These are phyloP conservation scores for Amiota minor DNA, from an alignment of 2,888 invertebrate species.

Conservation along the genomic window DNA sequence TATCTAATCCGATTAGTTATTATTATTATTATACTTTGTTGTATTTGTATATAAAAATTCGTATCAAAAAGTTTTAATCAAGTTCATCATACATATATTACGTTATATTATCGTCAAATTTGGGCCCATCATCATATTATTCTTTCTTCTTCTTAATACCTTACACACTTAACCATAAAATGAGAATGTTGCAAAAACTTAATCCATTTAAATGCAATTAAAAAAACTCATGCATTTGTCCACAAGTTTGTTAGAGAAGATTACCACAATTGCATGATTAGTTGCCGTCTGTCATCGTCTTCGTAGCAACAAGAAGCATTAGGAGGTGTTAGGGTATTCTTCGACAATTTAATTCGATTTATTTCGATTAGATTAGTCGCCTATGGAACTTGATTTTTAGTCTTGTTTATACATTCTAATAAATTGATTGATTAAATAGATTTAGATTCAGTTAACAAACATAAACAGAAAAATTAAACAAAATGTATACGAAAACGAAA, in stretches of 20 bases:
- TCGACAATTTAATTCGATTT: too few species aligned
- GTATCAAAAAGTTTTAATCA: constrained; percentile 63
- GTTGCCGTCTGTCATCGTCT: too few species aligned
- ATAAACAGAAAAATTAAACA: constrained; percentile 8
- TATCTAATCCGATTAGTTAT: background rate
- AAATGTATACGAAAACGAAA: background rate
- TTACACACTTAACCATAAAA: constrained; percentile 20
- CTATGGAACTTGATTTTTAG: background rate
- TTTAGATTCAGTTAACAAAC: background rate
- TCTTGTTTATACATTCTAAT: background rate
- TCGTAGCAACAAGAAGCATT: background rate
- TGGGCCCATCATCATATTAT: constrained; percentile 46
- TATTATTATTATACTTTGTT: constrained; percentile 48
- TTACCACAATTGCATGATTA: too few species aligned
- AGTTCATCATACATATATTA: constrained; percentile 54
- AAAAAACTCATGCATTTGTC: background rate
- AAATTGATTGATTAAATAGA: background rate
- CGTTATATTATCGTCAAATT: constrained; percentile 55
- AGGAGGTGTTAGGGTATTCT: constrained; percentile 1
- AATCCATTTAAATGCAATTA: constrained; percentile 21
- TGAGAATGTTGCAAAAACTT: constrained; percentile 2
- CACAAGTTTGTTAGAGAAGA: background rate
- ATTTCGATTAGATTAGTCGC: background rate
- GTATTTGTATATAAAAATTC: constrained; percentile 63
- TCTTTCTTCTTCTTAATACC: constrained; percentile 38